Conservation (phyloP, 2,113 vertebrate genomes). For the Eublepharis macularius region DNA sequence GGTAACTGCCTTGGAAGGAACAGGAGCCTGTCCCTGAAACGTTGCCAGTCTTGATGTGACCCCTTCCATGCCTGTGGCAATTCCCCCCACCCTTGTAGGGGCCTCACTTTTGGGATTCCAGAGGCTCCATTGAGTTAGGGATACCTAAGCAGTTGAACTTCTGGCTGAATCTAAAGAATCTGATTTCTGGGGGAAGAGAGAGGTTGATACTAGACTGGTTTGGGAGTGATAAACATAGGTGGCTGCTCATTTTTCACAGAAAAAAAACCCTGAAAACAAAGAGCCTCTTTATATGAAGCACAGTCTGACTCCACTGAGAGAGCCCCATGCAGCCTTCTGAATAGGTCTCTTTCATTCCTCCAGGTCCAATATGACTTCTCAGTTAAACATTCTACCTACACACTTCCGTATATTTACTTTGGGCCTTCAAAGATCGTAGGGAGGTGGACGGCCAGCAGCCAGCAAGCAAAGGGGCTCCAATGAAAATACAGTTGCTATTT, state of each 20-base stretch:
- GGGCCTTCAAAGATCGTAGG: not conserved
- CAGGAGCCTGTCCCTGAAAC: no score
- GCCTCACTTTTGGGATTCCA: not conserved
- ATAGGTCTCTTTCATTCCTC: slow-evolving; percentile 1
- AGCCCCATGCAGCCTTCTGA: not conserved
- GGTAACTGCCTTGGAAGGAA: no score
- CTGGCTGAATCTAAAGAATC: no score
- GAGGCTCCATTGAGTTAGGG: not conserved
- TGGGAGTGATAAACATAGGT: not conserved
- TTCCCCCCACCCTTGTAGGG: not conserved
- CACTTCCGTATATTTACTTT: not conserved
- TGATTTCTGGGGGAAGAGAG: not conserved
- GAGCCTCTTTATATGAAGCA: not conserved
- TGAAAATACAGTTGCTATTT: not conserved
- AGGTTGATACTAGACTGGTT: no score
- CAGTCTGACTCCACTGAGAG: not conserved
- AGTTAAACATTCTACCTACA: not conserved
- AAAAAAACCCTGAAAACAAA: not conserved
- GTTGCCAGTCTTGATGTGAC: no score
- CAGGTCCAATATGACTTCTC: not conserved
- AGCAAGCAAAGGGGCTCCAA: not conserved
- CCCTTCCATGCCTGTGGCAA: no score
- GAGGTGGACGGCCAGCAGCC: not conserved
- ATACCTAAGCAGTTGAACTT: no score
- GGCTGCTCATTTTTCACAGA: not conserved